phyloP scores from a whole-genome alignment of 2,888 invertebrate genomes.

The Tricholauxania praeusta region DNA sequence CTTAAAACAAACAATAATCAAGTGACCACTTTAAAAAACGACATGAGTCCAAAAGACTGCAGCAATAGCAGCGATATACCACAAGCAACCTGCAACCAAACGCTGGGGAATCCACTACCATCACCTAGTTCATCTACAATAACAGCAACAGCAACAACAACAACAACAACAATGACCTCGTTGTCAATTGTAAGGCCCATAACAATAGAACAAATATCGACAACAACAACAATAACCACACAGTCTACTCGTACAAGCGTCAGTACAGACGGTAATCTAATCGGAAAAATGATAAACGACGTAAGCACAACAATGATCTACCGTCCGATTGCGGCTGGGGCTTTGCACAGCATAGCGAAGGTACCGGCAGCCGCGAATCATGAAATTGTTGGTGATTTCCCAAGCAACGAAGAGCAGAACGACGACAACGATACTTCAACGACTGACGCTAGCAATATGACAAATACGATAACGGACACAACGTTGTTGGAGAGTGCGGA shows the following conservation, averaged over 20 bases:
- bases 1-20: too few relatives aligned
- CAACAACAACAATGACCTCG: slow-evolving; percentile 24
- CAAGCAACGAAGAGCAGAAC: not conserved
- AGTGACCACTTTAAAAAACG: not conserved
- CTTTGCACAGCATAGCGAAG: not conserved
- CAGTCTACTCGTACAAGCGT: slow-evolving; percentile 7
- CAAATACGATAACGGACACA: slow-evolving; percentile 12
- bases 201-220: slow-evolving; percentile 22
- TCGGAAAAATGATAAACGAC: slow-evolving; percentile 48
- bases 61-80: not conserved
- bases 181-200: slow-evolving; percentile 6
- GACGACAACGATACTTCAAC: not conserved
- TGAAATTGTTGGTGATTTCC: slow-evolving; percentile 27
- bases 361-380: slow-evolving; percentile 1
- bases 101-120: not conserved
- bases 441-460: slow-evolving; percentile 22
- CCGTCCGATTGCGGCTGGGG: not conserved
- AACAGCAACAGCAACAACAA: slow-evolving; percentile 2
- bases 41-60: slow-evolving; percentile 23
- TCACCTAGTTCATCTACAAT: not conserved
- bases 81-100: not conserved
- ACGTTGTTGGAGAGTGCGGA: slow-evolving; percentile 1
- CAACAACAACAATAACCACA: slow-evolving; percentile 39
- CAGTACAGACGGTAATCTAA: slow-evolving; percentile 43
- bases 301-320: slow-evolving; percentile 41